Evolutionary conservation across 2,888 invertebrate genomes (phyloP).

Genomic region (Dioctria rufipes): DNA sequence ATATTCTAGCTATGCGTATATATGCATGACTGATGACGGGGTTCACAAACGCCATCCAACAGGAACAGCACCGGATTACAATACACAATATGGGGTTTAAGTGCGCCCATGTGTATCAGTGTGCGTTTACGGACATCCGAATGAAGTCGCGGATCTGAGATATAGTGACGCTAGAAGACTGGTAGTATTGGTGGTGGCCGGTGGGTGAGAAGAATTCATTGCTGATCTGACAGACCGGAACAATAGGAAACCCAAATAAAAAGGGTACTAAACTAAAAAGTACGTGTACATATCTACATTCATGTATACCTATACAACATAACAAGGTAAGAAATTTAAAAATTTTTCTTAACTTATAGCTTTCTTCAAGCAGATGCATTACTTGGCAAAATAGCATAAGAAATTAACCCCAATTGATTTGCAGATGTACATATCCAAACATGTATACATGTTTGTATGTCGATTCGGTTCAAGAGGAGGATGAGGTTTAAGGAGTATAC

Average conservation of each 20-base stretch:
- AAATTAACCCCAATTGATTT: slow-evolving; percentile 26
- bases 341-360: background rate
- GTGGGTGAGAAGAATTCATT: background rate
- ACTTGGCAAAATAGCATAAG: background rate
- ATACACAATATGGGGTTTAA: background rate
- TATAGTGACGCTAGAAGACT: too few species aligned
- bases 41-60: slow-evolving; percentile 4
- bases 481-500: background rate
- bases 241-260: background rate
- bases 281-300: too few species aligned
- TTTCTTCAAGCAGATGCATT: slow-evolving; percentile 23
- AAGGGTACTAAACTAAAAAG: too few species aligned
- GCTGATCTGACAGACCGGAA: slow-evolving; percentile 27
- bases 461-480: too few species aligned
- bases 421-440: background rate
- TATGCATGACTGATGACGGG: background rate
- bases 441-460: too few species aligned
- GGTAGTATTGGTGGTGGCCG: too few species aligned
- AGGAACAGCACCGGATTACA: background rate
- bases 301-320: background rate
- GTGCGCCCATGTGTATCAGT: slow-evolving; percentile 27
- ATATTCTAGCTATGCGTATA: background rate
- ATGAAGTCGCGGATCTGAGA: background rate
- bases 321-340: background rate
- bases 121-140: slow-evolving; percentile 31